phyloP scores from a whole-genome alignment of 2,888 invertebrate genomes.

The Miltochrista miniata region DNA sequence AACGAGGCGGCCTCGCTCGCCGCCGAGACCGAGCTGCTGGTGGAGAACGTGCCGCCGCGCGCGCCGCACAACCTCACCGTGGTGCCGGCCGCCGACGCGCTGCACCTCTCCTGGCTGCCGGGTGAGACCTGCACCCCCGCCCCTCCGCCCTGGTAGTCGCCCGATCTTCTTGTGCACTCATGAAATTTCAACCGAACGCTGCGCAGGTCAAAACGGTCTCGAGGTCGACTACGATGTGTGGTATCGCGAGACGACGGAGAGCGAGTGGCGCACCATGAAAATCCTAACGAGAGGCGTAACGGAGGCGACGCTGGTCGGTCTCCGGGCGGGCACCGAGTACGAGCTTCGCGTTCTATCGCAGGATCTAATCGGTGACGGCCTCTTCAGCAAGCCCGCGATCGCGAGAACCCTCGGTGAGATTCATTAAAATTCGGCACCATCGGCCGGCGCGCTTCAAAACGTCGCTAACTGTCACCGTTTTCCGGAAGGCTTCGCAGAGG shows the following conservation, averaged over 20 bases:
- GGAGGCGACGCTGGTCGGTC: slow-evolving; percentile 90
- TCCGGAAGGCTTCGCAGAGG: slow-evolving; percentile 19
- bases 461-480: neutral
- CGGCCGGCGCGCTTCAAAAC: neutral
- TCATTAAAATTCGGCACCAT: neutral
- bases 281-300: slow-evolving; percentile 88
- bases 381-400: slow-evolving; percentile 93
- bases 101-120: slow-evolving; percentile 93
- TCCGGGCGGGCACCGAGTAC: slow-evolving; percentile 90
- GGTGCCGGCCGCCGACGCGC: slow-evolving; percentile 86
- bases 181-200: no score
- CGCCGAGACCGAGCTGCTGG: slow-evolving; percentile 90
- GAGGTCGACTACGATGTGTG: slow-evolving; percentile 93
- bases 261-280: slow-evolving; percentile 93
- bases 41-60: slow-evolving; percentile 94
- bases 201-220: slow-evolving; percentile 87
- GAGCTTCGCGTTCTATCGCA: slow-evolving; percentile 96
- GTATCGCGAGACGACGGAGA: slow-evolving; percentile 90
- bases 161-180: neutral
- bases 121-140: slow-evolving; percentile 49
- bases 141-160: neutral
- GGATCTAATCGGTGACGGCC: slow-evolving; percentile 93
- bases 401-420: slow-evolving; percentile 86
- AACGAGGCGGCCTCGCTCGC: slow-evolving; percentile 95
- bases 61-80: slow-evolving; percentile 95